Base-by-base conservation (phyloP, 2,888 invertebrate genomes). In the Andrena praecox region DNA sequence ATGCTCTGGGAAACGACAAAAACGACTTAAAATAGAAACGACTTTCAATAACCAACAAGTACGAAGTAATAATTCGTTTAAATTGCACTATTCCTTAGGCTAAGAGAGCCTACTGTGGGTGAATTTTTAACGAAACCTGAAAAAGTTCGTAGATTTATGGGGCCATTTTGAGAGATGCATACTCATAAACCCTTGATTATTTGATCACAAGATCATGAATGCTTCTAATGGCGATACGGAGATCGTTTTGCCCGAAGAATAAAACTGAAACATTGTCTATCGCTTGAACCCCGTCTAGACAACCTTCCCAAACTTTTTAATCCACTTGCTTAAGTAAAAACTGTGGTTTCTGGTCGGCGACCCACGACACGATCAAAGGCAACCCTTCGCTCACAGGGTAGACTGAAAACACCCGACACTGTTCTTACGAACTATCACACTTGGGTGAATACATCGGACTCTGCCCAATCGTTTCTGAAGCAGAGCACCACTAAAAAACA, bases 21-120 rank as follows among this genome's bases (percentile, higher is more conserved):
- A 35, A 20, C 33, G 59, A 66, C 60, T 80, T 70, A 42, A 54
- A 79, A 77, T 79, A 67, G 27, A 78, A 78, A 80, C 59, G 66
- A 62, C n/a, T 60, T 29, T 33, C 48, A 42, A 78, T 80, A 79
- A 77, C 29, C 29, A 54, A 27, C 63, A 50, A 69, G 69, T 50
- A 59, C 24, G 33, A 48, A 48, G 20, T 60, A 50, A 56, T 77
- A 63, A 70, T 60, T 66, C 29, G 42, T 52, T 59, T 35, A 35
- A 20, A 20, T 16, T 31, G 10, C 8, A 16, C 35, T 35, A 27
- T 52, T n/a, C 27, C 4, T 42, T 42, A 42, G 42, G 12, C 42
- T 42, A 27, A 27, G 27, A 27, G 27, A 27, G 27, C 27, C 27
- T 27, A 27, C 1, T 42, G 12, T 48, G 5, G n/a, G 10, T n/a